Base-by-base conservation (phyloP, 2,888 invertebrate species). In the Smittia aterrima region DNA sequence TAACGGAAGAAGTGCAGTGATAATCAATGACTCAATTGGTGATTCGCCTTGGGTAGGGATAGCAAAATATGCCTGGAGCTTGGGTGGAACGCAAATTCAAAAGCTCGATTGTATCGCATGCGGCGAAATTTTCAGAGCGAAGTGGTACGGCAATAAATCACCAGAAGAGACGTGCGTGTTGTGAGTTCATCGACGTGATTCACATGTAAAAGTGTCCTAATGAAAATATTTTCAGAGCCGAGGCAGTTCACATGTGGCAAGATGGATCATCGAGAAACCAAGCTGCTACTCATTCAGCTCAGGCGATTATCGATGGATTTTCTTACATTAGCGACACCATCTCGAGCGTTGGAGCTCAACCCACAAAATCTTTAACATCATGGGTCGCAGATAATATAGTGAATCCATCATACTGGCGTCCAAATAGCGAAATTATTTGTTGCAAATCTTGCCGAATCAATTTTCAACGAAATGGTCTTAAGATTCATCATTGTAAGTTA, bases 71-170 rank as follows among this genome's bases (percentile, higher is more conserved):
- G 89, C 91, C 0, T 92, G 91, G 92, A 88, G 90, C n/a, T 16
- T 72, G 3, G 68, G 68, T 2, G 27, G 64, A 24, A 64, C 58
- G 67, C 67, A 40, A 41, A 67, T 70, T 24, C 72, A 40, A 72
- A 72, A 58, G 58, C 27, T 64, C 3, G 72, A 72, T 20, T 72
- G 72, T 62, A 4, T n/a, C 11, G 13, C 16, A 1, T 54, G 82
- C 74, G 83, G 82, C 1, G 82, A 83, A 76, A 81, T 83, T 72
- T 89, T 87, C 79, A 85, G 90, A 58, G 90, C 90, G 78, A 85
- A 92, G 24, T 93, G 92, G 93, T 92, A 89, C 80, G 92, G 92
- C 3, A 92, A 93, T 79, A 88, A 88, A 77, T 86, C 88, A 76
- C 90, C 92, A 0, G 91, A 90, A 79, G 87, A 89, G 76, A 82